Percentiles rank a stretch among this genome's conserved stretches.
phyloP scores from a whole-genome alignment of 2,888 invertebrate genomes.

The Matsumyia berberina region DNA sequence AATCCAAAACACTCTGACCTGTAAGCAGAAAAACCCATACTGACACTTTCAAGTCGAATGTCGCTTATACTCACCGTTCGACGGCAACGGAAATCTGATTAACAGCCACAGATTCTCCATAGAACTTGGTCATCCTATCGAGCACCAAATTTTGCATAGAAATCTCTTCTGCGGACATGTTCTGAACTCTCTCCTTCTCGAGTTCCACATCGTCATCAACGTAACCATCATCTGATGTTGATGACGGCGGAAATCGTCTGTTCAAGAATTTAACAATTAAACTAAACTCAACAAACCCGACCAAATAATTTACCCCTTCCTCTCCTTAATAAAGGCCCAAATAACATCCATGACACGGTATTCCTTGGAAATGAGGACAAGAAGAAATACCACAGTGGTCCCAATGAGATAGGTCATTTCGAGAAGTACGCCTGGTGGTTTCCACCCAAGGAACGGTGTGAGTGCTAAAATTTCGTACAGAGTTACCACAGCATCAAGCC shows the following conservation, averaged over 20 bases:
- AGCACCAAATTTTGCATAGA: slow-evolving; percentile 86
- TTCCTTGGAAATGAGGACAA: slow-evolving; percentile 88
- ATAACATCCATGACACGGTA: slow-evolving; percentile 77
- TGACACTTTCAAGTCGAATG: no score
- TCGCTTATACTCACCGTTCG: slow-evolving; percentile 79
- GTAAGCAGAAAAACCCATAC: not conserved
- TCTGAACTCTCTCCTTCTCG: slow-evolving; percentile 85
- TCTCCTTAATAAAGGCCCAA: slow-evolving; percentile 48
- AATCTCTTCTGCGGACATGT: slow-evolving; percentile 82
- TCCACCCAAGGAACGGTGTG: slow-evolving; percentile 87
- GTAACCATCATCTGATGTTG: slow-evolving; percentile 82
- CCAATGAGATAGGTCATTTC: slow-evolving; percentile 87
- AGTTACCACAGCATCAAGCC: not conserved
- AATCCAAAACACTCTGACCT: slow-evolving; percentile 87
- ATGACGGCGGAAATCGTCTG: slow-evolving; percentile 78
- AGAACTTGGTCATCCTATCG: slow-evolving; percentile 90
- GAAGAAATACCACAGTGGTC: slow-evolving; percentile 87
- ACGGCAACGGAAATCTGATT: slow-evolving; percentile 88
- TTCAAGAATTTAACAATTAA: not conserved
- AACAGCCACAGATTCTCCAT: slow-evolving; percentile 90
- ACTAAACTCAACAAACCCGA: not conserved
- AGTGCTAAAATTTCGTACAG: not conserved
- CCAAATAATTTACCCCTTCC: slow-evolving; percentile 37
- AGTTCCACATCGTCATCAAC: slow-evolving; percentile 86
- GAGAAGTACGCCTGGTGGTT: slow-evolving; percentile 88